These are phyloP conservation scores for Troglohyphantes excavatus DNA, from an alignment of 2,888 invertebrate genomes.

Conservation along the genomic window DNA sequence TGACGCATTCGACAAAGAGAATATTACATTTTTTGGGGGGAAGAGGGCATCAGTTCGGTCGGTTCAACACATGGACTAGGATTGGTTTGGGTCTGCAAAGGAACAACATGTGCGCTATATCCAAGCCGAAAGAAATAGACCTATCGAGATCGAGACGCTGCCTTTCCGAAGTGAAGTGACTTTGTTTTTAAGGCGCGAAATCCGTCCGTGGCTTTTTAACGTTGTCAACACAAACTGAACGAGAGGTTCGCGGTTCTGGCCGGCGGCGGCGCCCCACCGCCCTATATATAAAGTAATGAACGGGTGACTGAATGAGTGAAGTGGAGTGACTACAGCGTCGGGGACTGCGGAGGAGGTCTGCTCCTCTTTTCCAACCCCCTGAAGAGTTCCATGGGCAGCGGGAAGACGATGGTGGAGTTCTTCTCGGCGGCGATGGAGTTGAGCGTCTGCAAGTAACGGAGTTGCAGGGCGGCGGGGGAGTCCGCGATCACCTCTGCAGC, in stretches of 20 bases:
- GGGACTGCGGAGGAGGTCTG: background rate
- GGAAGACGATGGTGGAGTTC: slow-evolving; percentile 97
- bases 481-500: slow-evolving; percentile 84
- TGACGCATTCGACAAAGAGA: too few relatives aligned
- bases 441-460: slow-evolving; percentile 92
- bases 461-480: slow-evolving; percentile 81
- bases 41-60: background rate
- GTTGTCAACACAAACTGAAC: too few relatives aligned
- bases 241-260: too few relatives aligned
- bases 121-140: background rate
- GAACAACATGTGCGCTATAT: background rate
- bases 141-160: too few relatives aligned
- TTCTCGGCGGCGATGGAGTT: slow-evolving; percentile 96
- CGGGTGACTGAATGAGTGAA: too few relatives aligned
- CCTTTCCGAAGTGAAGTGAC: too few relatives aligned
- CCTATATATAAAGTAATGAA: too few relatives aligned
- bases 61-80: background rate
- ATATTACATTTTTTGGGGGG: too few relatives aligned
- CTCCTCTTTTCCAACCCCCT: slow-evolving; percentile 50
- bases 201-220: too few relatives aligned
- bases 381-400: slow-evolving; percentile 92
- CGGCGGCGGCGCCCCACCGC: too few relatives aligned
- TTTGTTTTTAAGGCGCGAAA: too few relatives aligned
- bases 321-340: too few relatives aligned
- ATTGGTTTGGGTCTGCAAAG: background rate